phyloP scores from a whole-genome alignment of 2,797 vertebrate genomes.

The Danio tinwini region DNA sequence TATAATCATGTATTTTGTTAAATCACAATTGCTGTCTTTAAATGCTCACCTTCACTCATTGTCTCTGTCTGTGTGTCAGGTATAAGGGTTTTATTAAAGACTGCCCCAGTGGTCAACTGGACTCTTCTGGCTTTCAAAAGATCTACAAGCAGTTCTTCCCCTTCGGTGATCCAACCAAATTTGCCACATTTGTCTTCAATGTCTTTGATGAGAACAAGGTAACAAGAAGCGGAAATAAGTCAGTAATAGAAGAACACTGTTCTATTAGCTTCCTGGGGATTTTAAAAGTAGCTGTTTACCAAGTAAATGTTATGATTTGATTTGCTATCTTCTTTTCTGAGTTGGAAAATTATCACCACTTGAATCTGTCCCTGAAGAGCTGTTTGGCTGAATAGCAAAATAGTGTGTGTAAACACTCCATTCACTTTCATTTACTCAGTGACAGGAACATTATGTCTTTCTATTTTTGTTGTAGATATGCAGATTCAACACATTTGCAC shows the following conservation, averaged over 20 bases:
- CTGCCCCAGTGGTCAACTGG: slow-evolving; percentile 96
- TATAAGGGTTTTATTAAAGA: slow-evolving; percentile 99
- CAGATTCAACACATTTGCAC: not conserved
- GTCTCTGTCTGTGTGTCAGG: slow-evolving; percentile 74
- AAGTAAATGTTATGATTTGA: not conserved
- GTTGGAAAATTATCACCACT: not conserved
- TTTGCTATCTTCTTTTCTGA: slow-evolving; percentile 11
- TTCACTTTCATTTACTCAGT: slow-evolving; percentile 7
- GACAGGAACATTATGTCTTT: slow-evolving; percentile 1
- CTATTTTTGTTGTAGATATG: not conserved
- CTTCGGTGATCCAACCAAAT: slow-evolving; percentile 97
- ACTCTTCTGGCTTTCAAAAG: slow-evolving; percentile 96
- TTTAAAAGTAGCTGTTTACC: slow-evolving; percentile 2
- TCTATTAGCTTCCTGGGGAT: not conserved
- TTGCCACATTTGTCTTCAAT: slow-evolving; percentile 98
- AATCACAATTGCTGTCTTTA: not conserved
- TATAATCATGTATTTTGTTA: not conserved
- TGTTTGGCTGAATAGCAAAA: slow-evolving; percentile 4
- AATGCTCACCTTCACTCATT: not conserved
- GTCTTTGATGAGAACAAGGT: slow-evolving; percentile 99
- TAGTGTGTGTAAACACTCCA: not conserved
- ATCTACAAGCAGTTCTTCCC: slow-evolving; percentile 99
- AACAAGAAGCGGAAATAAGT: slow-evolving; percentile 3
- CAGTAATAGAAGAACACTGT: not conserved
- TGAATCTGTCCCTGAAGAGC: not conserved